Evolutionary conservation across 2,888 invertebrate species (phyloP).

Genomic region (Drosophila paranaensis): DNA sequence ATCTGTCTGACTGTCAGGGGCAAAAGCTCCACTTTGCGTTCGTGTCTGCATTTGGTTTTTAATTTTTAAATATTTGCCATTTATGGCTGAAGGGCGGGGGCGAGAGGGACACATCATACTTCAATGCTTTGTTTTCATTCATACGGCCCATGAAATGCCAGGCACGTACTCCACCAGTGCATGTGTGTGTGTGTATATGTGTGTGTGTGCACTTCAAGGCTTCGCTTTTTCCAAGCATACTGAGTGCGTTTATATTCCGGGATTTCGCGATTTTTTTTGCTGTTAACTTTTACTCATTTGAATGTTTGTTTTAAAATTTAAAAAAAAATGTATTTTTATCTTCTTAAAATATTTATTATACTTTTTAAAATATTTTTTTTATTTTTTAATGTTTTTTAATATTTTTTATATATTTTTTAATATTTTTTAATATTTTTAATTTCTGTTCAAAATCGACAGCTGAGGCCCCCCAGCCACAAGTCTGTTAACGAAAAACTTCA

Average conservation of each 20-base stretch:
- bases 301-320: conserved; percentile 8
- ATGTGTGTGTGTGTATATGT: not conserved
- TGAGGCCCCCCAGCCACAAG: conserved; percentile 11
- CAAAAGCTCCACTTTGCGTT: conserved; percentile 57
- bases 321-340: no score
- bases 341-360: no score
- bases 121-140: conserved; percentile 64
- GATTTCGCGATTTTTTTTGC: conserved; percentile 27
- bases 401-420: not conserved
- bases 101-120: conserved; percentile 25
- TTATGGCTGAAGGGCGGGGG: conserved; percentile 16
- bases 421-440: conserved; percentile 7
- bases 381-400: not conserved
- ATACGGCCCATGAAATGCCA: conserved; percentile 63
- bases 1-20: conserved; percentile 43
- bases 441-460: conserved; percentile 71
- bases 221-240: conserved; percentile 41
- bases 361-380: no score
- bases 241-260: conserved; percentile 22
- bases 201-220: conserved; percentile 65
- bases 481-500: conserved; percentile 8
- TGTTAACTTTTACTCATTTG: conserved; percentile 12
- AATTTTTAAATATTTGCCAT: conserved; percentile 68
- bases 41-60: conserved; percentile 69
- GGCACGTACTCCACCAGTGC: conserved; percentile 57